These are phyloP conservation scores for Ceratitis capitata DNA, from an alignment of 1,140 invertebrate species.

Conservation along the genomic window DNA sequence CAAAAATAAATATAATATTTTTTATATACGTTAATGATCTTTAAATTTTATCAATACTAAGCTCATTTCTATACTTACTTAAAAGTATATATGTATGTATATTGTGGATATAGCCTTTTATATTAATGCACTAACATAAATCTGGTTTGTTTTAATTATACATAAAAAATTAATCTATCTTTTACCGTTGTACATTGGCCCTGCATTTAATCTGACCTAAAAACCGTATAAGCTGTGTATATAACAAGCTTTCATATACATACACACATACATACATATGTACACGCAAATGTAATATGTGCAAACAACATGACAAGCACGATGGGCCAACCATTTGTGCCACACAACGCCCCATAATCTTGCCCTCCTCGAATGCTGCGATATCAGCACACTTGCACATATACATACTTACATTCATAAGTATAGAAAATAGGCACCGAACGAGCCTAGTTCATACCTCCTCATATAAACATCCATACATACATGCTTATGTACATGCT, in stretches of 20 bases:
- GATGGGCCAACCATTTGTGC: background rate
- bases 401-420: background rate
- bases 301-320: background rate
- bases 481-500: background rate
- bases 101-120: background rate
- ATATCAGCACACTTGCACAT: background rate
- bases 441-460: background rate
- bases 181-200: background rate
- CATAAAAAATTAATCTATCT: too few relatives aligned
- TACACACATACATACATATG: background rate
- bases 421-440: background rate
- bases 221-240: background rate
- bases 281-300: background rate
- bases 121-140: background rate
- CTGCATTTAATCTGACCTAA: slow-evolving; percentile 32
- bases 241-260: background rate
- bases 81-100: background rate
- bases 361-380: background rate
- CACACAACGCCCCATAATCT: background rate
- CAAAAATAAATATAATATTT: too few relatives aligned
- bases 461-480: background rate
- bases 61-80: too few relatives aligned
- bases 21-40: too few relatives aligned
- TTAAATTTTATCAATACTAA: too few relatives aligned
- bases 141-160: too few relatives aligned